These are phyloP conservation scores for Rhineura floridana DNA, from an alignment of 2,113 vertebrate genomes.

Conservation along the genomic window DNA sequence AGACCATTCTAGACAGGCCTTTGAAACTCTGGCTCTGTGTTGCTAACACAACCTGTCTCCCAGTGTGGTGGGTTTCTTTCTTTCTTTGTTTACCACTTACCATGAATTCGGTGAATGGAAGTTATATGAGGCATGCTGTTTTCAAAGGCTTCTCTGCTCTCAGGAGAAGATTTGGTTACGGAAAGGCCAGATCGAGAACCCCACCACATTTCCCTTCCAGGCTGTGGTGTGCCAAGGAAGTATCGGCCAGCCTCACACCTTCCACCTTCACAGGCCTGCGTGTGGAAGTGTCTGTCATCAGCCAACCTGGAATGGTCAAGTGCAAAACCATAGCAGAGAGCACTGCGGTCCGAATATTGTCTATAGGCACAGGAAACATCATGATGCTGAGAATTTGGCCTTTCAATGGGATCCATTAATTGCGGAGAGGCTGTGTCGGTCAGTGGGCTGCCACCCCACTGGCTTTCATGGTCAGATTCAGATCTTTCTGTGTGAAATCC, in stretches of 20 bases:
- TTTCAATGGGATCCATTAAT: slow-evolving; percentile 85
- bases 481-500: slow-evolving; percentile 92
- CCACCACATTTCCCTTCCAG: slow-evolving; percentile 90
- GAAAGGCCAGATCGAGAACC: slow-evolving; percentile 82
- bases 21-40: not conserved
- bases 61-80: not conserved
- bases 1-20: not conserved
- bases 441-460: slow-evolving; percentile 92
- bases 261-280: slow-evolving; percentile 86
- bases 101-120: slow-evolving; percentile 85
- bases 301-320: slow-evolving; percentile 82
- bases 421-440: slow-evolving; percentile 90
- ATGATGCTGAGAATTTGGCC: slow-evolving; percentile 77
- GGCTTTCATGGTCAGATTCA: slow-evolving; percentile 93
- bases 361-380: slow-evolving; percentile 89
- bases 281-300: slow-evolving; percentile 83
- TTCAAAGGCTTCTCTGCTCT: slow-evolving; percentile 86
- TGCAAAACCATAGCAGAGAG: slow-evolving; percentile 85
- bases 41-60: not conserved
- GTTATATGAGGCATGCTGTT: slow-evolving; percentile 86
- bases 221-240: slow-evolving; percentile 87
- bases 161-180: slow-evolving; percentile 84
- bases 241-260: slow-evolving; percentile 93
- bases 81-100: slow-evolving; percentile 74
- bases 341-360: slow-evolving; percentile 82